phyloP scores from a whole-genome alignment of 2,888 invertebrate species.

The Galerucella nymphaeae region DNA sequence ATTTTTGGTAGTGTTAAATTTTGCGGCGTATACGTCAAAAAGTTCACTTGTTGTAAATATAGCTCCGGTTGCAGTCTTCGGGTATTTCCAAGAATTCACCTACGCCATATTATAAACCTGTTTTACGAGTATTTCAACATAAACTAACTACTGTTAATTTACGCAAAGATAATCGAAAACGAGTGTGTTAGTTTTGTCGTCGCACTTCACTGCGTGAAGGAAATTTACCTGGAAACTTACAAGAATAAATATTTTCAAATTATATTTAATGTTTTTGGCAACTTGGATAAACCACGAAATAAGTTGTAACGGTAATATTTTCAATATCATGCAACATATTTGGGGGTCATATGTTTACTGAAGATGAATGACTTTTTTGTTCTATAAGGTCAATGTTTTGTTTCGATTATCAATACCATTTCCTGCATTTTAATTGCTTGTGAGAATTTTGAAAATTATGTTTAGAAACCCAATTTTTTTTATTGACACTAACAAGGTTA shows the following conservation, averaged over 20 bases:
- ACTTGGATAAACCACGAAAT: neutral
- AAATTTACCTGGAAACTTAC: neutral
- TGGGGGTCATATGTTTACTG: neutral
- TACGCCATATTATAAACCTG: neutral
- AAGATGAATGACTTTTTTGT: neutral
- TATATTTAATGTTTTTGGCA: too few species aligned
- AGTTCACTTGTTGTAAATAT: too few species aligned
- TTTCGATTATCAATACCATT: neutral
- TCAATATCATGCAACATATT: neutral
- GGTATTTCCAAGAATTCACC: neutral
- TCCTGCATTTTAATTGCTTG: neutral
- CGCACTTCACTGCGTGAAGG: neutral
- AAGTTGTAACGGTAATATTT: neutral
- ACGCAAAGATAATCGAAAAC: neutral
- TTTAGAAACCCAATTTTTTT: neutral
- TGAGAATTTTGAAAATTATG: neutral
- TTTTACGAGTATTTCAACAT: neutral
- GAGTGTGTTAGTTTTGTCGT: neutral
- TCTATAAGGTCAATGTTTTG: neutral
- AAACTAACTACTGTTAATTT: neutral
- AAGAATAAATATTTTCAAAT: neutral
- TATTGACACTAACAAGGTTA: too few species aligned
- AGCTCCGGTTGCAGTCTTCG: neutral
- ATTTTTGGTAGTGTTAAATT: too few species aligned
- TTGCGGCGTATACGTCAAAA: too few species aligned